phyloP scores from a whole-genome alignment of 1,140 invertebrate genomes.

The Bombus impatiens region DNA sequence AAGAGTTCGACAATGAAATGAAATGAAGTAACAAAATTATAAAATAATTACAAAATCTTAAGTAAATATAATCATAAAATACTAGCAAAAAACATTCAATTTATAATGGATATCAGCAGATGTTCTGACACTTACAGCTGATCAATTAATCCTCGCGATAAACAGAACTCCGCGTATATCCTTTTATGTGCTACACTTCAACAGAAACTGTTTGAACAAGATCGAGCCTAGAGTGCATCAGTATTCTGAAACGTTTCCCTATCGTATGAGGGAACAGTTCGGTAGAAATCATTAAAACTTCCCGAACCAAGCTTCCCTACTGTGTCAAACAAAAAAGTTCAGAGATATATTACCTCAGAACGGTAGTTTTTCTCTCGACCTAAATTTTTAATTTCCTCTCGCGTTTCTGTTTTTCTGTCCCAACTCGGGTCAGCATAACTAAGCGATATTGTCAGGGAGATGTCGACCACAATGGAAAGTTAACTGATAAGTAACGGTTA shows the following conservation, averaged over 20 bases:
- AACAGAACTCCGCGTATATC: no score
- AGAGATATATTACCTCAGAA: conserved; percentile 27
- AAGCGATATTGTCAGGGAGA: conserved; percentile 42
- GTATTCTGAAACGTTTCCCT: background rate
- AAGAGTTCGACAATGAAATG: no score
- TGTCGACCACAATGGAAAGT: conserved; percentile 62
- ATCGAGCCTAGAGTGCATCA: background rate
- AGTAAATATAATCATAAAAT: no score
- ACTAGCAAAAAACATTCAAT: no score
- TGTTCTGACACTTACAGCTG: no score
- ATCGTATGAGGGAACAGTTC: background rate
- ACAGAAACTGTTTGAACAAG: background rate
- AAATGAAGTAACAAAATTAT: no score
- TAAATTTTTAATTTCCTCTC: background rate
- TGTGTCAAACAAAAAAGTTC: conserved; percentile 35
- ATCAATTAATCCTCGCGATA: no score
- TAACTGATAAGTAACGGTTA: conserved; percentile 73
- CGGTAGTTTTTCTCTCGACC: conserved; percentile 1
- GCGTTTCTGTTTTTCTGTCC: no score
- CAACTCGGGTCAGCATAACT: conserved; percentile 11
- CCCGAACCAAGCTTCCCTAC: background rate
- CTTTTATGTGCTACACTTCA: no score
- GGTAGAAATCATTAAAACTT: conserved; percentile 33
- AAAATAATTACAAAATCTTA: no score
- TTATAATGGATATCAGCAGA: no score